These are phyloP conservation scores for Gallinago jamesoni DNA, from an alignment of 2,113 vertebrate species.

Conservation along the genomic window DNA sequence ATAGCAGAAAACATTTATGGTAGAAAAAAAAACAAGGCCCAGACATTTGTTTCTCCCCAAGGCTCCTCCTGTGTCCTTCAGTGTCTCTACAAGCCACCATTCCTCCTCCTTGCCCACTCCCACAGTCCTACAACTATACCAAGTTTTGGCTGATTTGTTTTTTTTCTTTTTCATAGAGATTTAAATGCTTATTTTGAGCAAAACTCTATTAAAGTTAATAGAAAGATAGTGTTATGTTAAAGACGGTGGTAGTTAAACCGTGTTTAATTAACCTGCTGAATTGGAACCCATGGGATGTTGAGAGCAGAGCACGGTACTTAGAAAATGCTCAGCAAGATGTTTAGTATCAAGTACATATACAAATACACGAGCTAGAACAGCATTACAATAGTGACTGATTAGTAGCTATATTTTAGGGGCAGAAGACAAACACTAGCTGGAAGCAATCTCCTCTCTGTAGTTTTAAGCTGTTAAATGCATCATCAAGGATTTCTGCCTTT, in stretches of 20 bases:
- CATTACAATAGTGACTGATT: background rate
- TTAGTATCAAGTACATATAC: background rate
- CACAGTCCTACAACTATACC: background rate
- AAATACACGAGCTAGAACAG: background rate
- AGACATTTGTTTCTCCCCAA: background rate
- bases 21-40: background rate
- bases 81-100: background rate
- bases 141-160: background rate
- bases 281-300: background rate
- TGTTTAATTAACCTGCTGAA: background rate
- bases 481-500: background rate
- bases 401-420: background rate
- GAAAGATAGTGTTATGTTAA: background rate
- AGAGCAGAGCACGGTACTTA: background rate
- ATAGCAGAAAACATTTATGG: background rate
- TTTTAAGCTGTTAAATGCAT: constrained; percentile 2
- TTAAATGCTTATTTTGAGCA: background rate
- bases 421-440: background rate
- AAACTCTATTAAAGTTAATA: background rate
- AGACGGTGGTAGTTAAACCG: background rate
- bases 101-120: background rate
- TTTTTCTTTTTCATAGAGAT: background rate
- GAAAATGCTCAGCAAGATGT: background rate
- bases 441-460: background rate
- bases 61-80: background rate